Evolutionary conservation across 2,113 vertebrate genomes (phyloP).

Genomic region (Aldabrachelys gigantea): DNA sequence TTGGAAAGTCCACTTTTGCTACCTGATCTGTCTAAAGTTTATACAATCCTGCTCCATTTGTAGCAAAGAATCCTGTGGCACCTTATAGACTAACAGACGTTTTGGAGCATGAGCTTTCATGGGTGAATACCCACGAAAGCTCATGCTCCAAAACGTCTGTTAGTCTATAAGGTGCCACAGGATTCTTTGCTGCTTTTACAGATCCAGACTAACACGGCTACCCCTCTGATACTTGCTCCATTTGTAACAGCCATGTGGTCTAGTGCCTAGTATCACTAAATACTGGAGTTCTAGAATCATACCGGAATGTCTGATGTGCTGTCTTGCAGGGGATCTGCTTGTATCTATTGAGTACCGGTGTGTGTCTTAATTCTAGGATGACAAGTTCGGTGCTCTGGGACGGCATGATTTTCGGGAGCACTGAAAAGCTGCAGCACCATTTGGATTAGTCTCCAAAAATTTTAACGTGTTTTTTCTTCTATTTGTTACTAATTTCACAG

Average conservation of each 20-base stretch:
- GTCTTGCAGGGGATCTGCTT: background rate
- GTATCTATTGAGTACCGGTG: background rate
- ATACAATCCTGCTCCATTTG: background rate
- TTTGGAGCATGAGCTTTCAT: too few species aligned
- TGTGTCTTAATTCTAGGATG: background rate
- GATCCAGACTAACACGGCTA: too few species aligned
- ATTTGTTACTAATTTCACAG: slow-evolving; percentile 51
- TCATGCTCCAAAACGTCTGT: too few species aligned
- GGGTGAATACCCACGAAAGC: too few species aligned
- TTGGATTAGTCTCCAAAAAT: background rate
- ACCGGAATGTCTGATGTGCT: background rate
- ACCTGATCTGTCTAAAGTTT: background rate
- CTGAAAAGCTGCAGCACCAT: background rate
- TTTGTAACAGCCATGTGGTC: background rate
- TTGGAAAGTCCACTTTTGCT: slow-evolving; percentile 24
- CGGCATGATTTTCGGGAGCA: slow-evolving; percentile 2
- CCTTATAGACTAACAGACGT: too few species aligned
- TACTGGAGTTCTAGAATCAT: background rate
- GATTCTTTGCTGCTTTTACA: too few species aligned
- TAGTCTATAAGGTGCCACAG: too few species aligned
- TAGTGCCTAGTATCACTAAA: background rate
- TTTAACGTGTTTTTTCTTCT: slow-evolving; percentile 48
- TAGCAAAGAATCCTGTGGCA: too few species aligned
- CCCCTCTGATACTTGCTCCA: background rate
- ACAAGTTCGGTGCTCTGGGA: background rate